Evolutionary conservation across 2,113 vertebrate species (phyloP).

Genomic region (Leptobrachium leishanense): DNA sequence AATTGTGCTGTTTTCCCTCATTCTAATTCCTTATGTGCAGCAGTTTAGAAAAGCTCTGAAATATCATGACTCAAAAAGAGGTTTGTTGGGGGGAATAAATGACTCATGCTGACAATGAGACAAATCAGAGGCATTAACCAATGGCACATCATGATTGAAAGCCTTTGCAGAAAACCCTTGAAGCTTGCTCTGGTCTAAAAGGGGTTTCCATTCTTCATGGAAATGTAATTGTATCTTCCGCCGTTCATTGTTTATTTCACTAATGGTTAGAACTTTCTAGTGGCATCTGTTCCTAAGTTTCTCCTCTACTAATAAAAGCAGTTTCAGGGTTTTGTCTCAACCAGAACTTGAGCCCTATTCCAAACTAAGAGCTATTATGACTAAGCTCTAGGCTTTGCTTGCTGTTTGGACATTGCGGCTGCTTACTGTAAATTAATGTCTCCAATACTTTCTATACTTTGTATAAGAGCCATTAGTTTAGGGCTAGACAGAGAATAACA

Average conservation of each 20-base stretch:
- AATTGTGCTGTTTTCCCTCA: slow-evolving; percentile 28
- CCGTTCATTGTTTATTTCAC: slow-evolving; percentile 41
- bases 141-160: not conserved
- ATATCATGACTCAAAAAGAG: not conserved
- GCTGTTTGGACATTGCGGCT: too few species aligned
- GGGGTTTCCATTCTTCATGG: slow-evolving; percentile 50
- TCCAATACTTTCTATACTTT: too few species aligned
- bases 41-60: slow-evolving; percentile 26
- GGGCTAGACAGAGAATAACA: too few species aligned
- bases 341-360: not conserved
- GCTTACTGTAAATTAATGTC: too few species aligned
- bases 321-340: not conserved
- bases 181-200: slow-evolving; percentile 43
- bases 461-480: too few species aligned
- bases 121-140: not conserved
- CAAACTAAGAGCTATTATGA: too few species aligned
- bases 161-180: slow-evolving; percentile 35
- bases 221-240: slow-evolving; percentile 51
- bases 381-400: too few species aligned
- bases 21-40: slow-evolving; percentile 43
- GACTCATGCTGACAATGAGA: not conserved
- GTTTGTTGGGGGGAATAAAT: slow-evolving; percentile 39
- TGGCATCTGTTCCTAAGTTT: slow-evolving; percentile 21
- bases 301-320: not conserved
- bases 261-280: slow-evolving; percentile 24